Percentiles rank a stretch among this genome's conserved stretches.
These are phyloP conservation scores for Suncus etruscus DNA, from an alignment of 2,113 vertebrate genomes.

Conservation along the genomic window DNA sequence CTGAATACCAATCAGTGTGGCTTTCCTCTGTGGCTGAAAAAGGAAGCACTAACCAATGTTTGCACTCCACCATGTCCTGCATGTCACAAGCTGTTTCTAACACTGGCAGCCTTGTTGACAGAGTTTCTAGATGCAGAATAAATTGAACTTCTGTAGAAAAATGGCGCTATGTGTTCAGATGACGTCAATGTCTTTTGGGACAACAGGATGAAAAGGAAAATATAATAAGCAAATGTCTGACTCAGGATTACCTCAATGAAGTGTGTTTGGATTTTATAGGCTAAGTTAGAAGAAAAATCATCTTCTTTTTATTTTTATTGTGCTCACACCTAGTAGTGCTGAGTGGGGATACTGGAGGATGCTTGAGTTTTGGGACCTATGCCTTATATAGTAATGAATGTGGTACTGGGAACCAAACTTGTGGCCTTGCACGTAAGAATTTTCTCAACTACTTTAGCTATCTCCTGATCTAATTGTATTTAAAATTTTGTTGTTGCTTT, in stretches of 20 bases:
- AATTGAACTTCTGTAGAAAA: conserved; percentile 75
- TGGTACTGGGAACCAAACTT: not conserved
- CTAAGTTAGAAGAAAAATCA: not conserved
- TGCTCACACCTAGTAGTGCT: no score
- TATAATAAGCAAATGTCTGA: conserved; percentile 56
- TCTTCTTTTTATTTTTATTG: no score
- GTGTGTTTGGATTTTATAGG: not conserved
- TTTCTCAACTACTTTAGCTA: no score
- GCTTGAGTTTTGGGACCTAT: no score
- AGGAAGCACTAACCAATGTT: conserved; percentile 82
- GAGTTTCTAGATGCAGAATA: conserved; percentile 67
- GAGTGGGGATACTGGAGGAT: no score
- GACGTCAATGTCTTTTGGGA: conserved; percentile 74
- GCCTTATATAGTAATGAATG: no score
- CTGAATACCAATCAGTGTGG: conserved; percentile 73
- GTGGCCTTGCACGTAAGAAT: not conserved
- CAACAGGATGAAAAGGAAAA: conserved; percentile 70
- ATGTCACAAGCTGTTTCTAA: conserved; percentile 78
- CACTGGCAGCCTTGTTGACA: conserved; percentile 69
- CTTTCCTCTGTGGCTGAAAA: conserved; percentile 76
- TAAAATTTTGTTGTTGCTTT: no score
- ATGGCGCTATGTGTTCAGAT: conserved; percentile 62
- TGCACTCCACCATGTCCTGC: conserved; percentile 78
- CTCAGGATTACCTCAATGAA: conserved; percentile 65
- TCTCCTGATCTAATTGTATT: no score